Evolutionary conservation across 2,888 invertebrate genomes (phyloP).

Genomic region (Nesidiocoris tenuis): DNA sequence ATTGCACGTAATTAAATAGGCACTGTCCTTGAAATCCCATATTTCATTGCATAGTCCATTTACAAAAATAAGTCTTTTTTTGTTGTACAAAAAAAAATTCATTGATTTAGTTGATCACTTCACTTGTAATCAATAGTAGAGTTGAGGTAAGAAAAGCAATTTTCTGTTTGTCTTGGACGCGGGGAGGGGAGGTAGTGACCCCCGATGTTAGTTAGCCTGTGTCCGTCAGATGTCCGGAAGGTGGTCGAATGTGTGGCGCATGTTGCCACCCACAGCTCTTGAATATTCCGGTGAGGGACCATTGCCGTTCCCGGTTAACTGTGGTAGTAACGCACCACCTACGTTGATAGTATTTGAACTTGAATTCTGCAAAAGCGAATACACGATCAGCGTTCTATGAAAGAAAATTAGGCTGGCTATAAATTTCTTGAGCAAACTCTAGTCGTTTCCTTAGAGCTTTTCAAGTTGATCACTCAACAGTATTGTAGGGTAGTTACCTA

Average conservation of each 20-base stretch:
- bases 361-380: constrained; percentile 49
- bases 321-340: constrained; percentile 50
- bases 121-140: too few relatives aligned
- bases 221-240: constrained; percentile 72
- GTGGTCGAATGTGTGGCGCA: constrained; percentile 62
- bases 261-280: constrained; percentile 46
- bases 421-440: background rate
- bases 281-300: constrained; percentile 50
- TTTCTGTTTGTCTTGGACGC: background rate
- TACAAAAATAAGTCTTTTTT: too few relatives aligned
- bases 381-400: background rate
- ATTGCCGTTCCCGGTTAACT: constrained; percentile 50
- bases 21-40: too few relatives aligned
- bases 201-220: constrained; percentile 26
- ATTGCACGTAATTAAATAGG: too few relatives aligned
- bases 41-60: too few relatives aligned
- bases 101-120: too few relatives aligned
- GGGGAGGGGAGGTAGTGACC: background rate
- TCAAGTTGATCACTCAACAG: too few relatives aligned
- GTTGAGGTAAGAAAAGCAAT: constrained; percentile 25
- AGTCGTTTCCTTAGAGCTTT: too few relatives aligned
- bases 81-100: too few relatives aligned
- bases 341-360: constrained; percentile 48
- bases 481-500: too few relatives aligned
- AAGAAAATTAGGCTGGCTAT: background rate